These are phyloP conservation scores for Gonatopus flavifemur DNA, from an alignment of 1,140 invertebrate species.

Conservation along the genomic window DNA sequence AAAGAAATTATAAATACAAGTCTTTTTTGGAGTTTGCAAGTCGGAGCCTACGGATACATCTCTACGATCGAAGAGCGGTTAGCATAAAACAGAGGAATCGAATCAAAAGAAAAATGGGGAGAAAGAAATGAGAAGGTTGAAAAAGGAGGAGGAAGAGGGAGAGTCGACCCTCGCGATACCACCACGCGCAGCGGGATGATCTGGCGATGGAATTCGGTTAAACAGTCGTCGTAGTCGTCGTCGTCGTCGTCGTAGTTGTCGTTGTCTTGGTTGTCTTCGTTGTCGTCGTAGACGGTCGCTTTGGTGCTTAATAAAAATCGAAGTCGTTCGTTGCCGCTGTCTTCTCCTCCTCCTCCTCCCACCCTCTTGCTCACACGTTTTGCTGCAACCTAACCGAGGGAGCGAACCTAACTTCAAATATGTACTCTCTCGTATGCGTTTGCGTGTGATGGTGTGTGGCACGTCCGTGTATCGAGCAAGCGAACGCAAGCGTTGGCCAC, in stretches of 20 bases:
- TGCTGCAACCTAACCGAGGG: too few relatives aligned
- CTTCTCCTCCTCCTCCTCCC: background rate
- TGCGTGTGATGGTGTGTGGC: conserved; percentile 22
- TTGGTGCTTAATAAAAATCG: conserved; percentile 39
- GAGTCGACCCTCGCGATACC: conserved; percentile 8
- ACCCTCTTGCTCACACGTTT: conserved; percentile 22
- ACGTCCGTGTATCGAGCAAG: too few relatives aligned
- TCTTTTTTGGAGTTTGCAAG: too few relatives aligned
- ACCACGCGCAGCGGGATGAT: conserved; percentile 27
- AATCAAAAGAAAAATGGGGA: conserved; percentile 5
- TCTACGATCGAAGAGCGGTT: too few relatives aligned
- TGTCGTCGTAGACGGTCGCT: conserved; percentile 27
- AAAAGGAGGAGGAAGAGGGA: conserved; percentile 8
- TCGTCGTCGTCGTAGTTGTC: conserved; percentile 23
- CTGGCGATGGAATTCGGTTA: conserved; percentile 38
- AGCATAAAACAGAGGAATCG: too few relatives aligned
- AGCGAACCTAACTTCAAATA: background rate
- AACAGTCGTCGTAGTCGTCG: conserved; percentile 27
- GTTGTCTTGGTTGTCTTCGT: conserved; percentile 11
- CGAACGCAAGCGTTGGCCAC: conserved; percentile 28
- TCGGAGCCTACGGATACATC: too few relatives aligned
- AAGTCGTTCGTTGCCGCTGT: conserved; percentile 23
- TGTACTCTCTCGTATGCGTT: conserved; percentile 11
- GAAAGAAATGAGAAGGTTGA: conserved; percentile 3
- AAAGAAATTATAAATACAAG: too few relatives aligned